phyloP scores from a whole-genome alignment of 2,888 invertebrate genomes.

The Erebia epiphron region DNA sequence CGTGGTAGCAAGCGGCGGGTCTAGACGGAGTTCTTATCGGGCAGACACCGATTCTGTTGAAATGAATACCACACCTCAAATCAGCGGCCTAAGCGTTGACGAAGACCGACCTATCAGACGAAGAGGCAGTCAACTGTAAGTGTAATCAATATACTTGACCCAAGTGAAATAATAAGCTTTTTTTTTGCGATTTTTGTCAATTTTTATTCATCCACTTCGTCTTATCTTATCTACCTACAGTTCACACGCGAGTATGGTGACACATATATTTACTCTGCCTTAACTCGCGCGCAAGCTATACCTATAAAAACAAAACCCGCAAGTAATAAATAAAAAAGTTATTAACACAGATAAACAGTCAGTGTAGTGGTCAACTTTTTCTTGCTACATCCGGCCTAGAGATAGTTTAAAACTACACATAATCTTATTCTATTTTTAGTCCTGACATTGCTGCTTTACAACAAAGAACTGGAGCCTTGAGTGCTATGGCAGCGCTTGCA shows the following conservation, averaged over 20 bases:
- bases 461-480: slow-evolving; percentile 82
- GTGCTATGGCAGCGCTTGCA: slow-evolving; percentile 69
- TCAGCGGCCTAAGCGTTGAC: slow-evolving; percentile 85
- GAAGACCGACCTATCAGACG: slow-evolving; percentile 89
- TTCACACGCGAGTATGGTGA: too few relatives aligned
- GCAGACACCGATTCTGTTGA: slow-evolving; percentile 82
- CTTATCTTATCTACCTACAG: too few relatives aligned
- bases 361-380: too few relatives aligned
- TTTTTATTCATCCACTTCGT: too few relatives aligned
- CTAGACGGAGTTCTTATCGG: slow-evolving; percentile 85
- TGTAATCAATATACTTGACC: slow-evolving; percentile 42
- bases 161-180: not conserved
- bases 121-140: slow-evolving; percentile 93
- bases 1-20: slow-evolving; percentile 88
- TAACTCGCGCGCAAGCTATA: too few relatives aligned
- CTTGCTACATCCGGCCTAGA: too few relatives aligned
- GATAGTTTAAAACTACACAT: not conserved
- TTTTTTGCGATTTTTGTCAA: too few relatives aligned
- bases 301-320: too few relatives aligned
- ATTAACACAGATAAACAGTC: too few relatives aligned
- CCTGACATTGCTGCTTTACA: slow-evolving; percentile 89
- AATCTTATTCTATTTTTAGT: slow-evolving; percentile 61
- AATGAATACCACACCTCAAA: slow-evolving; percentile 72
- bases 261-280: too few relatives aligned
- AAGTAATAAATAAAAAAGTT: too few relatives aligned